Evolutionary conservation across 2,113 vertebrate genomes (phyloP).

Genomic region (Poecile atricapillus): DNA sequence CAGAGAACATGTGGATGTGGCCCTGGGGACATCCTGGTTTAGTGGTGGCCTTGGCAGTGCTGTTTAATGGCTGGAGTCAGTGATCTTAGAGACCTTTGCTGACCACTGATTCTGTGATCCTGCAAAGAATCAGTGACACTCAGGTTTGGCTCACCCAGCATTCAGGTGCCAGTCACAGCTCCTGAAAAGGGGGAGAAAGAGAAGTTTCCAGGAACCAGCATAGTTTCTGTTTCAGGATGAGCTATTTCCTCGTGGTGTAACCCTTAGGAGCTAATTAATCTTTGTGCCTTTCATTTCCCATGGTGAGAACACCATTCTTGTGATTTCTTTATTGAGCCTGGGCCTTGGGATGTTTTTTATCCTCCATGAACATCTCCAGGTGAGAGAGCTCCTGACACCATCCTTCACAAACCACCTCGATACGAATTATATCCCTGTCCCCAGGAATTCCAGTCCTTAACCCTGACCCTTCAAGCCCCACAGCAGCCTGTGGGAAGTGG

Average conservation of each 20-base stretch:
- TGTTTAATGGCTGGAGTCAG: background rate
- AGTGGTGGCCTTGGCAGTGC: background rate
- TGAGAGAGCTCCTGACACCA: background rate
- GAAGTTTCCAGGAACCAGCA: background rate
- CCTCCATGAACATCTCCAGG: background rate
- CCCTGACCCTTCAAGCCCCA: background rate
- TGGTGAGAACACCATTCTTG: background rate
- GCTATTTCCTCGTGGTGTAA: background rate
- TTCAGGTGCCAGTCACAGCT: background rate
- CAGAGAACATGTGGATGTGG: rapidly evolving
- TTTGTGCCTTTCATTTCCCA: background rate
- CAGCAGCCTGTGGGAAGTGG: background rate
- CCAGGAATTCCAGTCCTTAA: background rate
- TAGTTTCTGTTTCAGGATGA: background rate
- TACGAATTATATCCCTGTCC: background rate
- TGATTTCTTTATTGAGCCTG: background rate
- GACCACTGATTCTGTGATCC: background rate
- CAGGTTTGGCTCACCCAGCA: background rate
- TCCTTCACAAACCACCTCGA: background rate
- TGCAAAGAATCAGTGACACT: no score
- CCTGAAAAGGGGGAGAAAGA: background rate
- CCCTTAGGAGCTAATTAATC: background rate
- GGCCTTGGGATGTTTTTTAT: background rate
- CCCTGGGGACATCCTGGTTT: background rate
- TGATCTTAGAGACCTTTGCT: background rate